Evolutionary conservation across 2,113 vertebrate species (phyloP).

Genomic region (Microcebus griseorufus): DNA sequence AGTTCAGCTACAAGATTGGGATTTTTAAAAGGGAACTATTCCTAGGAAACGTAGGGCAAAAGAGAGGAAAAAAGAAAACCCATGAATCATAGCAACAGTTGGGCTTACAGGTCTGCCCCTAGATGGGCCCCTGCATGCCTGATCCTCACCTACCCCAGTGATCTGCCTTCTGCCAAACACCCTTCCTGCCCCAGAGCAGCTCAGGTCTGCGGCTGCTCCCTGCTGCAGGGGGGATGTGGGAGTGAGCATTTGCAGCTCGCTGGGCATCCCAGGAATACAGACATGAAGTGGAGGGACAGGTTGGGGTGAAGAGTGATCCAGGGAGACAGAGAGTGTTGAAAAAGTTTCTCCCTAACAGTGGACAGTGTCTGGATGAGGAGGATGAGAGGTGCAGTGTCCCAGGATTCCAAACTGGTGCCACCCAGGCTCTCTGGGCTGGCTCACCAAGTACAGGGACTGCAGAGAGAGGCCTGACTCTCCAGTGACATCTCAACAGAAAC

Average conservation of each 20-base stretch:
- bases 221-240: neutral
- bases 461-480: neutral
- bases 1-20: slow-evolving; percentile 55
- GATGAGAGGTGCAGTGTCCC: neutral
- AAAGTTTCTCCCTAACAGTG: neutral
- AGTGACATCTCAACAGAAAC: neutral
- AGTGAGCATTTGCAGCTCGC: neutral
- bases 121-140: neutral
- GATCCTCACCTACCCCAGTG: neutral
- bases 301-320: neutral
- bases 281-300: neutral
- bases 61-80: slow-evolving; percentile 43
- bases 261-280: neutral
- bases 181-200: neutral
- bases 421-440: neutral
- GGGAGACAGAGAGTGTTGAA: neutral
- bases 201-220: neutral
- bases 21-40: slow-evolving; percentile 65
- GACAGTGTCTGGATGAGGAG: neutral
- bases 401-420: neutral
- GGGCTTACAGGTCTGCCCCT: neutral
- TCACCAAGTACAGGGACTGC: neutral
- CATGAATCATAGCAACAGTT: slow-evolving; percentile 19
- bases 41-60: slow-evolving; percentile 44
- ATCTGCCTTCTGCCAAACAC: neutral